A percentile compares a stretch with the other conserved stretches of the same genome.
These are phyloP conservation scores for Axinella damicornis DNA, from an alignment of 37 sponge, comb jelly and placozoan species.

Conservation along the genomic window DNA sequence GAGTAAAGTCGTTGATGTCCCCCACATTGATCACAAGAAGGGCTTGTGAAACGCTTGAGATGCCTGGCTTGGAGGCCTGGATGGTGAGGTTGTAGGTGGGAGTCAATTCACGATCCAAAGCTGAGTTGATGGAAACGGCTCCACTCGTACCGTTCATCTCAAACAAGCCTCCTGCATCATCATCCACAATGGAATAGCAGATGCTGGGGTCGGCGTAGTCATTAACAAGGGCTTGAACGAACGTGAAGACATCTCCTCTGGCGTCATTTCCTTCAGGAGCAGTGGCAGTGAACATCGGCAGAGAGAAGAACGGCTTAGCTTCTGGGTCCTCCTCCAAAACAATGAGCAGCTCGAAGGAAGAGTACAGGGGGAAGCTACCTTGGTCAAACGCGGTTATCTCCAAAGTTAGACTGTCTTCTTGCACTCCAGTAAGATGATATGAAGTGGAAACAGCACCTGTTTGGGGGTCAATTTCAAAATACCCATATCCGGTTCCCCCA, in stretches of 20 bases:
- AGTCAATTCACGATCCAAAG: slow-evolving; percentile 15
- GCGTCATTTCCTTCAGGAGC: slow-evolving; percentile 33
- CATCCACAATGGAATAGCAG: slow-evolving; percentile 44
- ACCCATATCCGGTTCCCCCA: slow-evolving; percentile 70
- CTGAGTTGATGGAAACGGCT: slow-evolving; percentile 16
- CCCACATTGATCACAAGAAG: slow-evolving; percentile 56
- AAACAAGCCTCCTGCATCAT: slow-evolving; percentile 37
- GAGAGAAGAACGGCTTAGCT: slow-evolving; percentile 44
- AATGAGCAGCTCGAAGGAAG: slow-evolving; percentile 29
- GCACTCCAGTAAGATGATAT: slow-evolving; percentile 15
- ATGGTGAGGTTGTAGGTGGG: slow-evolving; percentile 40
- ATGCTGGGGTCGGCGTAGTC: slow-evolving; percentile 15
- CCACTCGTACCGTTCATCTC: slow-evolving; percentile 52
- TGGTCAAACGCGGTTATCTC: slow-evolving; percentile 28
- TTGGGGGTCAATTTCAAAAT: slow-evolving; percentile 39
- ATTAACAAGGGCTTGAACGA: slow-evolving; percentile 38
- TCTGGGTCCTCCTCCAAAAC: neutral
- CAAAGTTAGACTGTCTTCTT: neutral
- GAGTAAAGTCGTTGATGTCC: slow-evolving; percentile 64
- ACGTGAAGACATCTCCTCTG: slow-evolving; percentile 23
- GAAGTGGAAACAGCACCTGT: slow-evolving; percentile 43
- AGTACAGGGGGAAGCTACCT: slow-evolving; percentile 1
- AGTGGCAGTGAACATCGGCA: slow-evolving; percentile 19
- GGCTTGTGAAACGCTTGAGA: neutral
- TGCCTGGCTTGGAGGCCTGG: slow-evolving; percentile 30